Percentiles rank a stretch among this genome's conserved stretches.
Evolutionary conservation across 2,113 vertebrate species (phyloP).

Genomic region (Camelus bactrianus): DNA sequence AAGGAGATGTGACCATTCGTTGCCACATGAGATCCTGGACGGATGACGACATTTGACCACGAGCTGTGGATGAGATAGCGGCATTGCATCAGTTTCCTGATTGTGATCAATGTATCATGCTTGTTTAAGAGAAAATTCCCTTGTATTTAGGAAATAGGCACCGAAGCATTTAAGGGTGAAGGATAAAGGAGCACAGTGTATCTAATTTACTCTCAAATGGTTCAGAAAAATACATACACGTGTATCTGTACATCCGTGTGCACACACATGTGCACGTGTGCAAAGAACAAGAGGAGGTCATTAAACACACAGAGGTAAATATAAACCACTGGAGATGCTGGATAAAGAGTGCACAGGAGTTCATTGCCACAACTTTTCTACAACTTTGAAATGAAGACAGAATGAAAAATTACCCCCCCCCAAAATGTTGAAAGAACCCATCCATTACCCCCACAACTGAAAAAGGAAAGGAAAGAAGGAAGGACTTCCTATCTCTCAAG

Average conservation of each 20-base stretch:
- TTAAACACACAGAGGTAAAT: background rate
- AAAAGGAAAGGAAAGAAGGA: background rate
- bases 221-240: background rate
- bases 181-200: background rate
- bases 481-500: background rate
- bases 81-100: background rate
- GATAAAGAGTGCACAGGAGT: background rate
- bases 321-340: background rate
- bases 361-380: background rate
- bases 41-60: background rate
- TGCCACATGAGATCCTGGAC: background rate
- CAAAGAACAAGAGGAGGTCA: background rate
- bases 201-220: background rate
- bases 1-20: background rate
- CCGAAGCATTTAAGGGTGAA: background rate
- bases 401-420: background rate
- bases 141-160: background rate
- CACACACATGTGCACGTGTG: rapidly evolving
- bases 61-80: rapidly evolving
- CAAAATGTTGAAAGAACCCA: background rate
- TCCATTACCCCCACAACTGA: no score
- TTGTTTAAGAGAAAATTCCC: background rate
- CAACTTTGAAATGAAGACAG: slow-evolving; percentile 5
- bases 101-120: background rate
- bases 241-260: rapidly evolving